Evolutionary conservation across 2,113 vertebrate species (phyloP).

Genomic region (Plecturocebus donacophilus): DNA sequence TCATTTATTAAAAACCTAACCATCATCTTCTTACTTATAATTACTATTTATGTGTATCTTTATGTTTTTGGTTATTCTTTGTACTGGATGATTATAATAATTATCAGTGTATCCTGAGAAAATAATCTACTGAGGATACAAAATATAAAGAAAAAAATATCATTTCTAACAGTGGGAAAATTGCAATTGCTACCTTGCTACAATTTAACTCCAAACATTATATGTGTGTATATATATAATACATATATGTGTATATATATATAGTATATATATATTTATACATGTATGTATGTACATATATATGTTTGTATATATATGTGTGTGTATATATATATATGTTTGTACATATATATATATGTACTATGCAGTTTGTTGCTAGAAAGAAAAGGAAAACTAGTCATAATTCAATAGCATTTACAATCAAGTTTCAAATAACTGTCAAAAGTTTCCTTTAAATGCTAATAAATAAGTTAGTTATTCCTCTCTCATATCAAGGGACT

Average conservation of each 20-base stretch:
- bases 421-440: constrained; percentile 75
- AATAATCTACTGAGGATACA: neutral
- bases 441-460: constrained; percentile 79
- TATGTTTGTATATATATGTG: too few relatives aligned
- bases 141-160: neutral
- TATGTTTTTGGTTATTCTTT: neutral
- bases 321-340: accelerated
- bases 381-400: constrained; percentile 41
- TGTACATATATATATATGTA: too few relatives aligned
- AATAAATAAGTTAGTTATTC: constrained; percentile 79
- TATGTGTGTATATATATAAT: too few relatives aligned
- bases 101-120: neutral
- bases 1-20: neutral
- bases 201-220: neutral
- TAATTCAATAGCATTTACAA: constrained; percentile 64
- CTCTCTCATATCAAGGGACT: constrained; percentile 70
- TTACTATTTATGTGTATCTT: neutral
- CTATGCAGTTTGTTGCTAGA: neutral
- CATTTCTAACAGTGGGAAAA: neutral
- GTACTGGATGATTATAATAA: neutral
- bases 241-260: too few relatives aligned
- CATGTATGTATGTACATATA: too few relatives aligned
- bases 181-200: neutral
- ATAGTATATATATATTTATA: accelerated
- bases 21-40: neutral